phyloP scores from a whole-genome alignment of 2,797 vertebrate species.

The Brachyalestes nurse region DNA sequence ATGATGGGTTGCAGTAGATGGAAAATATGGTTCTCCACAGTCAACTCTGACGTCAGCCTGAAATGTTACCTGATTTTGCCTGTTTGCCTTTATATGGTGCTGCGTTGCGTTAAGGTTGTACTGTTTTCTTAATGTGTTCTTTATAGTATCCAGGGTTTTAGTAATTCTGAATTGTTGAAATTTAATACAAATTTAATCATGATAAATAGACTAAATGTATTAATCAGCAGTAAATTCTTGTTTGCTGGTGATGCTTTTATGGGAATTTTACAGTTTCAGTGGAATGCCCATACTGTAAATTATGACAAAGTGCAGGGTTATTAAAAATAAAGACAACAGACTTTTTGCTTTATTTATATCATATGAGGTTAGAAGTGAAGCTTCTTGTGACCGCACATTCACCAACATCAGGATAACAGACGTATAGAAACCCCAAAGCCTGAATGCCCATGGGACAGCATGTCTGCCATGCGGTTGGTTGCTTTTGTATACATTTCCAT shows the following conservation, averaged over 20 bases:
- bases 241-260: background rate
- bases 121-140: too few species aligned
- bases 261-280: background rate
- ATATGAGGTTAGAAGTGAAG: too few species aligned
- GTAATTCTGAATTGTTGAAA: background rate
- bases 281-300: background rate
- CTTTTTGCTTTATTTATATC: too few species aligned
- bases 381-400: background rate
- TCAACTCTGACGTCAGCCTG: background rate
- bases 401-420: background rate
- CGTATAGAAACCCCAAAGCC: background rate
- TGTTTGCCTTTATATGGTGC: background rate
- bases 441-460: background rate
- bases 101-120: background rate
- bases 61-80: background rate
- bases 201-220: background rate
- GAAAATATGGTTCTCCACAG: too few species aligned
- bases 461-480: conserved; percentile 10
- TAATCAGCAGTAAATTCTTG: background rate
- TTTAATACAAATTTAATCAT: background rate
- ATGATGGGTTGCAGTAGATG: too few species aligned
- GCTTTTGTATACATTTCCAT: conserved; percentile 53
- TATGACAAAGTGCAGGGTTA: conserved; percentile 8
- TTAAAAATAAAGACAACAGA: background rate
- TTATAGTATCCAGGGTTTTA: background rate